Evolutionary conservation across 2,888 invertebrate species (phyloP), one percentile per base, ranked within the genome.

Genomic region (Galerucella nymphaeae): DNA sequence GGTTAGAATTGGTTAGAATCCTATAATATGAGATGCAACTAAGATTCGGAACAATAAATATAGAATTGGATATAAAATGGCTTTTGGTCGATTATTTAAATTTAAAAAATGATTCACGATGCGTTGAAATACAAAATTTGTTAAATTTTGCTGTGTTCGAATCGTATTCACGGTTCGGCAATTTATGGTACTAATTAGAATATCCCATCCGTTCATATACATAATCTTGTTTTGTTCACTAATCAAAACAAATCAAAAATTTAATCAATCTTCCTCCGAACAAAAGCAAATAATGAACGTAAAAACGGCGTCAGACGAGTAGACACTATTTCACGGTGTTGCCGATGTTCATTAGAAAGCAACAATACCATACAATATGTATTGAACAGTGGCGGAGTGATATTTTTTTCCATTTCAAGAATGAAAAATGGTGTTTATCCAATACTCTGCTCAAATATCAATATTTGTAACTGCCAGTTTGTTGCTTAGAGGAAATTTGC

Each of bases 171-270:
- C 4, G 2, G 57, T 23, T 18, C 13, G 23, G 13, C 57, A 57
- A 8, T 57, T 20, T 58, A 58, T 38, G 5, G 55, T 41, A 20
- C 14, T 45, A 66, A 66, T 58, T 66, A 57, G 20, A 57, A 45
- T 20, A 30, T 66, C 23, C 23, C n/a, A 66, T 66, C 10, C 45
- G 23, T 58, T 18, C 18, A 23, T 20, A 62, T 53, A 69, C 42
- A 61, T 61, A 69, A 53, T 69, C 42, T 69, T 62, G 69, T 69
- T 62, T 50, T 48, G 50, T 61, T 14, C 55, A 38, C 61, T 55
- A 62, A 69, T 69, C 69, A 62, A 69, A 69, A 69, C 62, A 69
- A 62, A 69, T 69, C 69, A 69, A 69, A 68, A 61, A 69, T 69
- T 69, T 62, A 69, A 69, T 69, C 69, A 69, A 69, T 69, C 69